Evolutionary conservation across 2,888 invertebrate genomes (phyloP).

Genomic region (Orgyia antiqua): DNA sequence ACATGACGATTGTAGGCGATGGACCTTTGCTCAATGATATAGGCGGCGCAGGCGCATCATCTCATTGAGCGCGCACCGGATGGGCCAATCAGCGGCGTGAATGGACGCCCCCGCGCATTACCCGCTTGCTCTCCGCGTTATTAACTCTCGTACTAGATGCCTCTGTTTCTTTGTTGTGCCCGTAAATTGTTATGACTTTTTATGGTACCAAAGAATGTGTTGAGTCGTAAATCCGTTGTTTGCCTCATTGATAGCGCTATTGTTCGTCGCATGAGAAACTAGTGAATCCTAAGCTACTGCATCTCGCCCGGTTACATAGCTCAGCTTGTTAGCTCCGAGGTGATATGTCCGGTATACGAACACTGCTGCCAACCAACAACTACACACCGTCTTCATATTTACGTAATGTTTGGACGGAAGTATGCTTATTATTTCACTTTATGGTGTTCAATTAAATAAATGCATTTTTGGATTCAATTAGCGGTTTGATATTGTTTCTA

Average conservation of each 20-base stretch:
- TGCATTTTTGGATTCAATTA: conserved; percentile 18
- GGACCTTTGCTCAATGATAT: conserved; percentile 74
- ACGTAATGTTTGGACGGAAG: conserved; percentile 24
- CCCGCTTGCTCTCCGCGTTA: conserved; percentile 49
- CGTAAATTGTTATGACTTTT: conserved; percentile 70
- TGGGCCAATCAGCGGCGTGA: conserved; percentile 77
- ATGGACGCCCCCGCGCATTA: conserved; percentile 73
- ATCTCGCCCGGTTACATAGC: conserved; percentile 37
- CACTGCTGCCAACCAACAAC: conserved; percentile 7
- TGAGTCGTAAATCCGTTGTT: conserved; percentile 59
- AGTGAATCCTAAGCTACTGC: conserved; percentile 33
- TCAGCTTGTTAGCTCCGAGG: conserved; percentile 42
- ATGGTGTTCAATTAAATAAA: conserved; percentile 16
- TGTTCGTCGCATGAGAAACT: conserved; percentile 47
- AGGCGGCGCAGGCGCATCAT: conserved; percentile 62
- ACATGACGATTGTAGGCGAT: conserved; percentile 71
- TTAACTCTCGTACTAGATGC: conserved; percentile 67
- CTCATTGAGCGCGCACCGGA: conserved; percentile 77
- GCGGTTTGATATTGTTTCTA: conserved; percentile 11
- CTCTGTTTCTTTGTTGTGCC: conserved; percentile 67
- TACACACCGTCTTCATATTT: conserved; percentile 10
- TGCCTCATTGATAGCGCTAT: conserved; percentile 53
- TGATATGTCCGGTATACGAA: conserved; percentile 33
- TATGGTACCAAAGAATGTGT: conserved; percentile 58
- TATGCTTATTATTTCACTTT: conserved; percentile 19